phyloP scores from a whole-genome alignment of 1,140 invertebrate species.

The Cotesia chilonis region DNA sequence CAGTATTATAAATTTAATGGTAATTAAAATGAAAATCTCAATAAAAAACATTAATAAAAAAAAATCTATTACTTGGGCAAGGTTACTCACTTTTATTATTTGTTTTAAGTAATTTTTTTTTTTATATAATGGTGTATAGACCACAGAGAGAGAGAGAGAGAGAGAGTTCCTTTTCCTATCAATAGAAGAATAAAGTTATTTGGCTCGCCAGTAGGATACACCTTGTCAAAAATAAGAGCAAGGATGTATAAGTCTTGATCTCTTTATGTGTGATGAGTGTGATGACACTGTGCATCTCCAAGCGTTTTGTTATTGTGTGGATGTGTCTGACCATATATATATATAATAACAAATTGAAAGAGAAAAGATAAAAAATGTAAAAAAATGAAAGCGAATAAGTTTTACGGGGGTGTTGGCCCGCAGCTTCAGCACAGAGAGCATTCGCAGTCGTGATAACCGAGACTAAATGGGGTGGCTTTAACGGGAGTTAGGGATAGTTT shows the following conservation, averaged over 20 bases:
- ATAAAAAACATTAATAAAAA: slow-evolving; percentile 28
- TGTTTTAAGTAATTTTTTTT: too few relatives aligned
- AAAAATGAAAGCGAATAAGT: slow-evolving; percentile 12
- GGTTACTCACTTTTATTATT: slow-evolving; percentile 29
- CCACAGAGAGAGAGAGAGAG: neutral
- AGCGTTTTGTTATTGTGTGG: neutral
- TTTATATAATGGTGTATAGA: neutral
- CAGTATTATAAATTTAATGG: neutral
- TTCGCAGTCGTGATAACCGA: slow-evolving; percentile 13
- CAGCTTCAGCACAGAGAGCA: slow-evolving; percentile 1
- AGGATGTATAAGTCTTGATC: slow-evolving; percentile 16
- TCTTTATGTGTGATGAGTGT: neutral
- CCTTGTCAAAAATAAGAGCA: slow-evolving; percentile 26
- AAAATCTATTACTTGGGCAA: slow-evolving; percentile 31
- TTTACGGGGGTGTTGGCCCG: slow-evolving; percentile 11
- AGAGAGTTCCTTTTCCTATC: neutral
- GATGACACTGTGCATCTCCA: neutral
- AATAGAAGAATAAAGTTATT: slow-evolving; percentile 23
- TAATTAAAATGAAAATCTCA: neutral
- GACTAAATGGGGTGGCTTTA: slow-evolving; percentile 10
- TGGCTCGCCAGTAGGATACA: slow-evolving; percentile 7
- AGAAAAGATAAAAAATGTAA: neutral
- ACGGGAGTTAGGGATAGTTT: slow-evolving; percentile 32
- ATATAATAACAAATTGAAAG: neutral
- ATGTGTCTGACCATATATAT: too few relatives aligned